Evolutionary conservation across 2,113 vertebrate species (phyloP).

Genomic region (Thunnus maccoyii): DNA sequence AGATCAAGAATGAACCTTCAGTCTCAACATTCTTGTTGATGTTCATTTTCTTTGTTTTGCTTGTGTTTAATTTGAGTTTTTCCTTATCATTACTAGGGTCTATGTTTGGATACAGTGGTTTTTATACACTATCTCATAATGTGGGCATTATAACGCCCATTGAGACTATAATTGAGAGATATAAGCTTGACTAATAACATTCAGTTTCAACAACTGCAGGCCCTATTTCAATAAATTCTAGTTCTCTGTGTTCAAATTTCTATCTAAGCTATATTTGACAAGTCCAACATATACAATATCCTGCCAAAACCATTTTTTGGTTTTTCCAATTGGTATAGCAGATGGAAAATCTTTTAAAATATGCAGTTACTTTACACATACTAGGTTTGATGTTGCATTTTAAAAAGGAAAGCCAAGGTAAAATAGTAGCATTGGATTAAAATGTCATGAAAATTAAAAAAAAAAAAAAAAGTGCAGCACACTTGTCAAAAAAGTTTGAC

Average conservation of each 20-base stretch:
- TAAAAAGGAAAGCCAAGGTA: too few species aligned
- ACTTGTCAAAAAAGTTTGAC: too few species aligned
- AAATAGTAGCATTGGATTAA: neutral
- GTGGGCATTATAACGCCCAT: neutral
- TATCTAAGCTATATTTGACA: constrained; percentile 8
- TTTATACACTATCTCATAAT: constrained; percentile 8
- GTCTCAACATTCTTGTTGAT: neutral
- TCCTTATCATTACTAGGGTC: neutral
- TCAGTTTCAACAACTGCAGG: neutral
- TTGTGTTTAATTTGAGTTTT: neutral
- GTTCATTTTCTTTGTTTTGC: neutral
- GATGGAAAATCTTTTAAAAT: too few species aligned
- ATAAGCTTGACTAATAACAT: constrained; percentile 18
- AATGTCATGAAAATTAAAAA: neutral
- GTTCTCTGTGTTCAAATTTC: neutral
- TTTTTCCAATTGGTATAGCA: too few species aligned
- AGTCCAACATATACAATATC: constrained; percentile 8
- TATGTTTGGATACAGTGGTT: neutral
- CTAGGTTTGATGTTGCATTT: too few species aligned
- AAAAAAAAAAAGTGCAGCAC: too few species aligned
- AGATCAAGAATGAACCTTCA: neutral
- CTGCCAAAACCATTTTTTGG: neutral
- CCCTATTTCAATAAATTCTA: neutral
- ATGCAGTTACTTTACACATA: too few species aligned
- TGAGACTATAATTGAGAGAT: constrained; percentile 8